Base-by-base conservation (phyloP, 2,888 invertebrate genomes). In the Pelosia muscerda region DNA sequence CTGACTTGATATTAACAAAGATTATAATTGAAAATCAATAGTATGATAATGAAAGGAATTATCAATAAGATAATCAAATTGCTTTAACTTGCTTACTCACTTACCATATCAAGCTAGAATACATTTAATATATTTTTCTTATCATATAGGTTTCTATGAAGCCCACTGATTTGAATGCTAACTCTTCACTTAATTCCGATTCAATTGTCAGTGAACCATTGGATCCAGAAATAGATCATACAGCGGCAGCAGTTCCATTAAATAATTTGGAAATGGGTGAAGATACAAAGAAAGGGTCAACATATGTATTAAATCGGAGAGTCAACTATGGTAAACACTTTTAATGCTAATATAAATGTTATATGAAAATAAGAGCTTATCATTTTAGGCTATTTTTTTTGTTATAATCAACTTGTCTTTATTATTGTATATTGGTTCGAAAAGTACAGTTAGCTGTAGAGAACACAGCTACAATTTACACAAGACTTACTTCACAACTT, bases 211-310 rank as follows among this genome's bases (percentile, higher is more conserved):
- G 73, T 73, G 68, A 74, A 53, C 59, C 63, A 0, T 54, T 70
- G 31, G 79, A 81, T 69, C 55, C 72, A 25, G 83, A 86, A 68
- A 69, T 72, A 75, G 83, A 85, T 69, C 78, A 64, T 23, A 62
- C 68, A 8, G 75, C 77, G 63, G 84, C 79, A 11, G 82, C 83
- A 49, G 82, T 79, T 67, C 81, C 86, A 65, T 76, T 88, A 59
- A 85, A 86, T 59, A 64, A 74, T 55, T 87, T 86, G 73, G 85
- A 82, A 26, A 91, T 91, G 90, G 89, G 92, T 23, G 80, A 84
- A 68, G 89, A 88, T 73, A 75, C 81, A 58, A 92, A 92, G 76
- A 92, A 92, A 76, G 77, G 86, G 55, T 88, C 90, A 79, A 79
- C 80, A 69, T 88, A 87, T 83, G 75, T 84, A 67, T 82, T 85